Base-by-base conservation (phyloP, 2,113 vertebrate genomes). In the Crypturellus undulatus region DNA sequence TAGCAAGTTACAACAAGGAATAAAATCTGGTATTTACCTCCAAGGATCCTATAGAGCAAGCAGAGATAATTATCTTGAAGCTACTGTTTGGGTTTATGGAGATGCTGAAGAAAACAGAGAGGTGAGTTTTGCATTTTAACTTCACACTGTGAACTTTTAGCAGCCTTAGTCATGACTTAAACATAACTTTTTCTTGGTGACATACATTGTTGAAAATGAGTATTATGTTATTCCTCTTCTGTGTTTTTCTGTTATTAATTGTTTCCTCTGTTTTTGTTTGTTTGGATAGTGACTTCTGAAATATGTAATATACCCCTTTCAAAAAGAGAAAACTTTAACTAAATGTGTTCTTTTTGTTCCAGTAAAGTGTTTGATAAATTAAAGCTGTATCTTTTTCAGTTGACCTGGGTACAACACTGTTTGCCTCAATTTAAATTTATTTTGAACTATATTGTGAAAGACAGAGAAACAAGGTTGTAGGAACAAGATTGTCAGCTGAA, bases 61-160 rank as follows among this genome's bases (percentile, higher is more conserved):
- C 97, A 98, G 99, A 84, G 99, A 99, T 92, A 99, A 99, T 97
- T 99, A 99, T 92, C 98, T 99, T 96, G 99, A 99, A 98, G 99
- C 98, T 62, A 99, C 98, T 6, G 99, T 99, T 32, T 99, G 99
- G 97, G 96, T 99, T 94, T 98, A 99, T 77, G 98, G 99, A 92
- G 99, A 99, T 22, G 97, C 87, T 20, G 98, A 98, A 72, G 98
- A 99, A 68, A 97, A 97, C 92, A 99, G 97, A 95, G 99, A 99
- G 98, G 99, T 98, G 93, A 93, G 96, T 94, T 79, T 95, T 52
- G 70, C 9, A 58, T 76, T 78, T 93, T 92, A 10, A 6, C 43
- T 94, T 86, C 6, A 5, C 40, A 12, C 60, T 89, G 8, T 87
- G 52, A 90, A 69, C 24, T 80, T 78, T 32, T 65, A 15, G 3